Base-by-base conservation (phyloP, 53 echinoderm and acorn worm species). In the Antedon mediterranea region DNA sequence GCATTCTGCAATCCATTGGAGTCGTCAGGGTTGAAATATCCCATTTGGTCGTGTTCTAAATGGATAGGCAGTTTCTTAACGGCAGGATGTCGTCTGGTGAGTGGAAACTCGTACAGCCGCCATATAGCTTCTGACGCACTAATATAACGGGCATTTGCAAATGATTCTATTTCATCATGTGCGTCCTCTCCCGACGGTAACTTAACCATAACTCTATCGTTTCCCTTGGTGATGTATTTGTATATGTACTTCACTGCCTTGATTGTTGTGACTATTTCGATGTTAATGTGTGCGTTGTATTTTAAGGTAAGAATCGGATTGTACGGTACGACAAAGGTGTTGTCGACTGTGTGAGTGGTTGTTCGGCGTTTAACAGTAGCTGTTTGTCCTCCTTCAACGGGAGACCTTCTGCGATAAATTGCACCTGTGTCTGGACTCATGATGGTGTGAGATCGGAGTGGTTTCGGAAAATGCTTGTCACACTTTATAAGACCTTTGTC, bases 381-480 rank as follows among this genome's bases (percentile, higher is more conserved):
- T 4, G 77, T 34, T 34, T 77, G 77, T 9, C 77, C 27, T 34
- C 37, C 77, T n/a, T 43, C 34, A 5, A 77, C 28, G 15, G 43
- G 42, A 29, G 77, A 43, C 41, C 77, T 77, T 34, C 77, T 32
- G 77, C 43, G 43, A 28, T 77, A 43, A 34, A 43, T 29, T 28
- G 34, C 34, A 29, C 77, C 34, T 15, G 41, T 77, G 18, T 77
- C 29, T 33, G 77, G 34, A 30, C 32, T 43, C 34, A 77, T 77
- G 29, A 43, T 29, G 77, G 37, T 77, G 4, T 77, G 23, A 6
- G 34, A 26, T 23, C 11, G 37, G 34, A 33, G 77, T 27, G 77
- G 34, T 77, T 77, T 77, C 4, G 77, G 77, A 26, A 77, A 77
- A 3, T 77, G 34, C 33, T 77, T 77, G 37, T 34, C 34, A 30